Conservation (phyloP, 2,797 vertebrate genomes). For the Anniella stebbinsi region DNA sequence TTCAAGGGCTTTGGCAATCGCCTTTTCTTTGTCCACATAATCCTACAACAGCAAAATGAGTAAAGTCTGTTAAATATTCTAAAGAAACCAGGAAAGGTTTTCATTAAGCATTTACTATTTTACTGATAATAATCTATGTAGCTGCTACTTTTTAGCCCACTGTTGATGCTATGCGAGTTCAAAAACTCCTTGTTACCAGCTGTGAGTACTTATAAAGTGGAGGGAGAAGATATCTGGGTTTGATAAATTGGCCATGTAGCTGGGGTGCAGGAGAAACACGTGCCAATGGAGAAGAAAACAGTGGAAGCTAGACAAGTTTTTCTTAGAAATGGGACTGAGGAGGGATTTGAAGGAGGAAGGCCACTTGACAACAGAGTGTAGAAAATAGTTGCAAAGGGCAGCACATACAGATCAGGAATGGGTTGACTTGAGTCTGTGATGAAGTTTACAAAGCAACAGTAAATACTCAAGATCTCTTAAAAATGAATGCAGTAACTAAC, state of each 20-base stretch:
- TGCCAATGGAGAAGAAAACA: background rate
- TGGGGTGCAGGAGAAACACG: background rate
- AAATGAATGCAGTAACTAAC: background rate
- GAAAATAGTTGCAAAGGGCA: background rate
- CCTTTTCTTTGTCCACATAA: constrained; percentile 97
- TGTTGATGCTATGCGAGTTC: background rate
- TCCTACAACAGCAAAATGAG: constrained; percentile 81
- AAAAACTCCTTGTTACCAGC: background rate
- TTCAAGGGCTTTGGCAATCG: constrained; percentile 97
- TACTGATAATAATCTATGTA: background rate
- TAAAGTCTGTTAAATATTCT: constrained; percentile 16
- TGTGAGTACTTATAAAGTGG: background rate
- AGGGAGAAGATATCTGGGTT: background rate
- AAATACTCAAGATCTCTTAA: background rate
- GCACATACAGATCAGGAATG: background rate
- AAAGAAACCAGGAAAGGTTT: background rate
- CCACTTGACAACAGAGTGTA: background rate
- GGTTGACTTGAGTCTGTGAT: background rate
- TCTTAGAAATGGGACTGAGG: background rate
- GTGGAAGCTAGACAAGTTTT: background rate
- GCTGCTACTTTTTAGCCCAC: background rate
- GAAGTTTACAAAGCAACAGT: background rate
- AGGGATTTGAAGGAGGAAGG: background rate
- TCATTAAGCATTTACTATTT: background rate
- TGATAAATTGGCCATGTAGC: background rate